Evolutionary conservation across 2,888 invertebrate genomes (phyloP), one percentile per base, ranked within the genome.

Genomic region (Cheilosia urbana): DNA sequence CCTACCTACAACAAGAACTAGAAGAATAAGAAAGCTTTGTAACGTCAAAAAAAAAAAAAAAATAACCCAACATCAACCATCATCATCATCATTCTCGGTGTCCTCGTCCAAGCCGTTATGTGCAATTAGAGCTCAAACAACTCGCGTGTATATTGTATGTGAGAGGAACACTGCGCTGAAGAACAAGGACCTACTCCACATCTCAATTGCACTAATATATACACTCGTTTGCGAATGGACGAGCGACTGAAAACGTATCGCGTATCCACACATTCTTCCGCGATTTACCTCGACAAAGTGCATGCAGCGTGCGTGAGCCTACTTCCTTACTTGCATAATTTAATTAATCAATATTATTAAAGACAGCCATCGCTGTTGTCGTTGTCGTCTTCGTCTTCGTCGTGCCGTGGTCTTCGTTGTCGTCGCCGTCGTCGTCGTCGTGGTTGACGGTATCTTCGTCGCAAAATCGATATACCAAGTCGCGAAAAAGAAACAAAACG

Each of bases 291-390:
- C 24, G 37, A 15, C 53, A n/a, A 57, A 37, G 27, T 76, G 76
- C 76, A 77, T 81, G 62, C 85, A 72, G 30, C 66, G 85, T 81
- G 71, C 76, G 79, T 49, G 40, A 55, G 73, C 81, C 51, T 57
- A 19, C 66, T 68, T 42, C 17, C 55, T 68, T 57, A 73, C 79
- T 81, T 85, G 85, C 85, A 85, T 85, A 85, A 85, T 85, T 85
- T 81, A 81, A 85, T 85, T 81, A 80, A 85, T 85, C 85, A 81
- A 85, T 85, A 85, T 72, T 72, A 60, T 81, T 85, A 71, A 80
- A 80, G 72, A 76, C 76, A 66, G 45, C 51, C 69, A 27, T 63
- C 21, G n/a, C 60, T 40, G 60, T 66, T 53, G 37, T 58, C 27
- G 30, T 65, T 9, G 62, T 76, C 72, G 62, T 76, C 15, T 19